Evolutionary conservation across 2,888 invertebrate genomes (phyloP), one percentile per base, ranked within the genome.

Genomic region (Saturnia japonica): DNA sequence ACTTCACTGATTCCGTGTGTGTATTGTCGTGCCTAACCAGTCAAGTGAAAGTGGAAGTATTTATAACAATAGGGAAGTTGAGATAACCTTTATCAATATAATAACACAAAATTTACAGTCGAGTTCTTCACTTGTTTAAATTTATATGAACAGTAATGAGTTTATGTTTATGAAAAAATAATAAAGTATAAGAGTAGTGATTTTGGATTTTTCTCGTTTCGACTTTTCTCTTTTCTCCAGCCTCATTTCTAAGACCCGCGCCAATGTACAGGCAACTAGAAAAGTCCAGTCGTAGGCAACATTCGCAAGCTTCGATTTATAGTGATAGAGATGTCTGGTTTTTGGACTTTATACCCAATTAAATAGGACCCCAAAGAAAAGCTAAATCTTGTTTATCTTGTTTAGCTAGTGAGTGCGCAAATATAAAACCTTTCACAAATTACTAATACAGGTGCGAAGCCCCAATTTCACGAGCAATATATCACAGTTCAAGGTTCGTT

Each of bases 401-500:
- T 54, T 0, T 4, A 9, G 51, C 1, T n/a, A 9, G 0, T 4
- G 4, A n/a, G 22, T 1, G 51, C 16, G n/a, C 9, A n/a, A 6
- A 8, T 22, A 54, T 1, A 54, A 11, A 43, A 54, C 28, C n/a
- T 34, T 22, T 40, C 40, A 12, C n/a, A 40, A 68, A 68, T 54
- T 40, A 54, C 19, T 19, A n/a, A 43, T 11, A 40, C 12, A 68
- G 9, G 34, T 51, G 2, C 34, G 8, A 47, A 16, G 34, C 19
- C 19, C 45, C 11, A 47, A 34, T 62, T 45, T 68, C 34, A 34
- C 28, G 45, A 43, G 25, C 42, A 60, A 69, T 69, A 60, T 45
- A 45, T 34, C 45, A 69, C 22, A 64, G 45, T 34, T 64, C 47
- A 69, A 69, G 28, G 62, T 62, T 62, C 47, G 42, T 60, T 62